Evolutionary conservation across 2,113 vertebrate genomes (phyloP), one percentile per base, ranked within the genome.

Genomic region (Notiomystis cincta): DNA sequence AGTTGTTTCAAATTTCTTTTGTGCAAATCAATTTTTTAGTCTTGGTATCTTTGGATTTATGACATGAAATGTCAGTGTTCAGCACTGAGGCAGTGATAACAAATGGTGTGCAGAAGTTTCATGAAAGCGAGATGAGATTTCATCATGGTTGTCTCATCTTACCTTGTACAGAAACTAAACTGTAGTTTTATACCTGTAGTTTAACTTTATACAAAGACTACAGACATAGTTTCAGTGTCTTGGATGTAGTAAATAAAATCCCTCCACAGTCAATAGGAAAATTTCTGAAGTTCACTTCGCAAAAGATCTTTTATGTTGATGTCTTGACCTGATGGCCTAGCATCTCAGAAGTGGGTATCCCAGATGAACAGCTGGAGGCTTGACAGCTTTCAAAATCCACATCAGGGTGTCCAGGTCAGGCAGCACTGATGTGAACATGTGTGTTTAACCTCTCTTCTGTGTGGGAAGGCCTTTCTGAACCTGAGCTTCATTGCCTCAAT

Each of bases 1-100:
- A 92, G 87, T 87, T 94, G 89, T 69, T 97, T 97, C 89, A 83
- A 75, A 95, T 98, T 98, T 97, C 93, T 96, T 97, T 98, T 97
- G 96, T 97, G 96, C 94, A 97, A 95, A 98, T 96, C 92, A 76
- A 40, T 96, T 98, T 98, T 96, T 97, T 96, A 95, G 97, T 95
- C 95, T 95, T 93, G 69, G 78, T 95, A 62, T 84, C 37, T 97
- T 97, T 81, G 80, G 30, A 69, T 88, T 95, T 92, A 83, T 81
- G 96, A 97, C 90, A 93, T 90, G 73, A 96, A 96, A 92, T 95
- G 86, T 97, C 98, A 97, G 91, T 96, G 95, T 97, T 97, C 72
- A 85, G 70, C 94, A 95, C 88, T 89, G 89, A 61, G 75, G 94
- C 72, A 76, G 25, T 86, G 73, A 92, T 25, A 31, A 90, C 79